Conservation (phyloP, 35 echinoderm and acorn worm genomes). For the Stichopus chloronotus region DNA sequence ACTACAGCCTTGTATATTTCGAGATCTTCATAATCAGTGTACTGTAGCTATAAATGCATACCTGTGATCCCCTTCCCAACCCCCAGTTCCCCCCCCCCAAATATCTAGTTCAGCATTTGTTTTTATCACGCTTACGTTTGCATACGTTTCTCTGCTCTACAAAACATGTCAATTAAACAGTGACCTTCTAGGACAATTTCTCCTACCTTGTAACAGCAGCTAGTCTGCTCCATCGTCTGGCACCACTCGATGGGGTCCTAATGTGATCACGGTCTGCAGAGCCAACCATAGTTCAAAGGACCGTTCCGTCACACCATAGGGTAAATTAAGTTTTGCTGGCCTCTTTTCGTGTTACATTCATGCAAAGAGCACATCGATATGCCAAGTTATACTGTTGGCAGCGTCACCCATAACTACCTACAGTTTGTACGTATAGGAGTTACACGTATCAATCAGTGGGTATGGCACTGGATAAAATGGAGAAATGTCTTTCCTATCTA, state of each 20-base stretch:
- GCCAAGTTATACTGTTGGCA: not conserved
- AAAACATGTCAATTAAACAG: too few species aligned
- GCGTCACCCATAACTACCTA: not conserved
- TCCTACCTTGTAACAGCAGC: conserved; percentile 17
- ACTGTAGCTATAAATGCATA: not conserved
- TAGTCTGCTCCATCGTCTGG: not conserved
- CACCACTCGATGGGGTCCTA: not conserved
- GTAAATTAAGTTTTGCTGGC: not conserved
- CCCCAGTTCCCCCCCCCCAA: not conserved
- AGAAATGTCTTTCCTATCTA: too few species aligned
- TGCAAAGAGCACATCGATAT: not conserved
- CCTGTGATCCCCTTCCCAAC: not conserved
- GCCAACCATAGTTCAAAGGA: not conserved
- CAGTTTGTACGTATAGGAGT: not conserved
- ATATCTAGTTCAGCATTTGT: too few species aligned
- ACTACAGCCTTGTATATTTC: too few species aligned
- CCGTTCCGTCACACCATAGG: not conserved
- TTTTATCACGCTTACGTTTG: too few species aligned
- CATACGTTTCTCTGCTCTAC: too few species aligned
- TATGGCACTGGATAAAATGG: too few species aligned
- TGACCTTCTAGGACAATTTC: too few species aligned
- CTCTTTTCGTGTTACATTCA: not conserved
- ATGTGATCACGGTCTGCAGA: not conserved
- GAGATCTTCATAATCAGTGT: too few species aligned
- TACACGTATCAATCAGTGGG: not conserved